Base-by-base conservation (phyloP, 2,113 vertebrate species). In the Gila orcuttii region DNA sequence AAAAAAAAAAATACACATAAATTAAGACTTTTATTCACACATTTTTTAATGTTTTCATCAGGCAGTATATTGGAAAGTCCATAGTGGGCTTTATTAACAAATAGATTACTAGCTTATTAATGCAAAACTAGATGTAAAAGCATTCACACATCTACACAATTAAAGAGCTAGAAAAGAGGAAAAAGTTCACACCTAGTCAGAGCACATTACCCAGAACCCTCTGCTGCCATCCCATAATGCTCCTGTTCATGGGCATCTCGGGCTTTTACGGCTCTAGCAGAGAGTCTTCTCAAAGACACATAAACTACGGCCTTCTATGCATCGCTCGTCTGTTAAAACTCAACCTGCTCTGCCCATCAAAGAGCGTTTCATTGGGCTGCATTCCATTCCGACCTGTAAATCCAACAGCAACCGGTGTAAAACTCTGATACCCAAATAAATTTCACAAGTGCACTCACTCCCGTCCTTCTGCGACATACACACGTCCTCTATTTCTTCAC, bases 371-470 rank as follows among this genome's bases (percentile, higher is more conserved):
- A 94, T 90, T 92, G 91, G 88, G 85, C 87, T 86, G 75, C 92
- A 94, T 94, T 95, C 92, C 93, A 91, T 86, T 91, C 86, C 52
- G 79, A 94, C 91, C 93, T 90, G 90, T 94, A 94, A 94, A 94
- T 94, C 92, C 92, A 91, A 89, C 80, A 86, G 91, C 91, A 93
- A 93, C 90, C 84, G 74, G 85, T 85, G 89, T 93, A 91, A 96
- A 93, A 94, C 90, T 83, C 88, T 86, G 74, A 92, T 91, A 91
- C 88, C 85, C 92, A 94, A 92, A 94, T 93, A 93, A 93, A 94
- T 93, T 91, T 92, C 90, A 91, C 90, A 89, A 91, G 87, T 91
- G 88, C 89, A 86, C 86, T 71, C 87, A 82, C 42, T 83, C 75
- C 68, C 33, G 68, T 62, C 69, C 75, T 71, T 86, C 84, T 52